Percentiles rank a stretch among this genome's conserved stretches.
These are phyloP conservation scores for Pemphigus obesinymphae DNA, from an alignment of 1,140 invertebrate species.

Conservation along the genomic window DNA sequence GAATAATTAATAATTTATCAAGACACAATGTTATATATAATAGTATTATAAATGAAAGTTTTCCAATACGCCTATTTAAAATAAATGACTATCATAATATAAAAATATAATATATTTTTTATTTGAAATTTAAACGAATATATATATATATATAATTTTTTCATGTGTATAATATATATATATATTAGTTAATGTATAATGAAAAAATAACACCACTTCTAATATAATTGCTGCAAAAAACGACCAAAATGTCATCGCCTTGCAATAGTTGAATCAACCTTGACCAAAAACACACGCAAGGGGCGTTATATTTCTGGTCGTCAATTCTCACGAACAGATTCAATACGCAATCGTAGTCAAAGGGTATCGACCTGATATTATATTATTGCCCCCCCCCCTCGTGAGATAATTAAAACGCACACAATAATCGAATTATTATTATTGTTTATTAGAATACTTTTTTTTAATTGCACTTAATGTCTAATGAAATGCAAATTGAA, in stretches of 20 bases:
- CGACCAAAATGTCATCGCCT: background rate
- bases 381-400: background rate
- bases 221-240: background rate
- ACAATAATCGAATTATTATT: conserved; percentile 31
- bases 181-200: too few species aligned
- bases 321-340: background rate
- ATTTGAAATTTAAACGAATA: too few species aligned
- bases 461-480: conserved; percentile 25
- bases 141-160: too few species aligned
- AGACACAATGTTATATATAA: too few species aligned
- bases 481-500: conserved; percentile 24
- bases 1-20: too few species aligned
- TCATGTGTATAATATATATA: too few species aligned
- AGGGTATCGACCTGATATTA: background rate
- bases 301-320: background rate
- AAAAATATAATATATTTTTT: too few species aligned
- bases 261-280: background rate
- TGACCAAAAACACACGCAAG: background rate
- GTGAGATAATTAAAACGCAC: conserved; percentile 27
- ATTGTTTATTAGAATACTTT: conserved; percentile 8
- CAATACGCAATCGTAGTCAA: conserved; percentile 8
- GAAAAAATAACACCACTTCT: background rate
- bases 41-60: too few species aligned
- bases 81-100: too few species aligned
- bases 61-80: too few species aligned